phyloP scores from a whole-genome alignment of 2,888 invertebrate species.

The Drosophila cyrtoloma region DNA sequence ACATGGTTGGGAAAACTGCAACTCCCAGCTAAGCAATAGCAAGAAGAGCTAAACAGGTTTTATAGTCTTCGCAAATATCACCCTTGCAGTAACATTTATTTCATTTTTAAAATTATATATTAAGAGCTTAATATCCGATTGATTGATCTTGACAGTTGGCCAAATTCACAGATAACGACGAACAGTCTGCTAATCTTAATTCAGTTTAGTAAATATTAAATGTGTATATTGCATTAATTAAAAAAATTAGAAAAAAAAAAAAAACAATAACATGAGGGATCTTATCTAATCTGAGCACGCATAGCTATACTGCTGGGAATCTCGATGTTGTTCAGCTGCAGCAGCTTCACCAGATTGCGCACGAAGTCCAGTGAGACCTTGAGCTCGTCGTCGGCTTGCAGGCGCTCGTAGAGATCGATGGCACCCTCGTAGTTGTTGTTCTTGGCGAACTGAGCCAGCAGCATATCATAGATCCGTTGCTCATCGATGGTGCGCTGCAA shows the following conservation, averaged over 20 bases:
- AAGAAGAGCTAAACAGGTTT: neutral
- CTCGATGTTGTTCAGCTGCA: constrained; percentile 82
- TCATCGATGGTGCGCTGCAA: constrained; percentile 82
- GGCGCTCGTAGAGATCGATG: constrained; percentile 80
- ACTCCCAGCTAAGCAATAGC: neutral
- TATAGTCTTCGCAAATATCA: neutral
- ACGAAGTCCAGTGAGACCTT: constrained; percentile 82
- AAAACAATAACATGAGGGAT: constrained; percentile 17
- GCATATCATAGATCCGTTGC: constrained; percentile 82
- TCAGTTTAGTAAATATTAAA: constrained; percentile 13
- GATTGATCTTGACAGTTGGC: neutral
- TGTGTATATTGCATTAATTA: constrained; percentile 14
- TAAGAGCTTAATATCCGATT: neutral
- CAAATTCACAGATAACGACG: neutral
- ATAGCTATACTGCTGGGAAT: constrained; percentile 84
- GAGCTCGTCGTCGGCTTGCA: constrained; percentile 82
- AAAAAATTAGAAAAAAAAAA: constrained; percentile 1
- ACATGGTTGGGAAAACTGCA: neutral
- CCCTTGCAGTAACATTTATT: neutral
- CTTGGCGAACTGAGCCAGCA: constrained; percentile 80
- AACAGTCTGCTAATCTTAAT: neutral
- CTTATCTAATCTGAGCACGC: constrained; percentile 79
- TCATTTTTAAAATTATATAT: neutral
- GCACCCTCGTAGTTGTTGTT: constrained; percentile 80
- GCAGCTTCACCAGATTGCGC: constrained; percentile 78